phyloP scores from a whole-genome alignment of 2,888 invertebrate genomes.

The Tortricodes alternella region DNA sequence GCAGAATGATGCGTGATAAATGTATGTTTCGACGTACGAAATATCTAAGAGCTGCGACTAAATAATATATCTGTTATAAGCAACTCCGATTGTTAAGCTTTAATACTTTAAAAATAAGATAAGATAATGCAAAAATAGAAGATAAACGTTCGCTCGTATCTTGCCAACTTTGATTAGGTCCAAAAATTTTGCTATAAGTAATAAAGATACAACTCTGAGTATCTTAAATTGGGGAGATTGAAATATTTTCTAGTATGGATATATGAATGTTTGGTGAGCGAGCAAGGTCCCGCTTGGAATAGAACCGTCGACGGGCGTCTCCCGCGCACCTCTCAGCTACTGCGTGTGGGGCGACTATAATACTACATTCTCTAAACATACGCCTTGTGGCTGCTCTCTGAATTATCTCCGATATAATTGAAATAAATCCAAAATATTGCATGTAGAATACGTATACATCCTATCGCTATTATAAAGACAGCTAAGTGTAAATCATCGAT shows the following conservation, averaged over 20 bases:
- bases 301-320: slow-evolving; percentile 64
- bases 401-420: slow-evolving; percentile 51
- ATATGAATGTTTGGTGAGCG: slow-evolving; percentile 38
- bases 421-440: slow-evolving; percentile 22
- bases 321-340: slow-evolving; percentile 69
- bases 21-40: slow-evolving; percentile 27
- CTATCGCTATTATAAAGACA: too few species aligned
- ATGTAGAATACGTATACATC: too few species aligned
- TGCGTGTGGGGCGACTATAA: slow-evolving; percentile 79
- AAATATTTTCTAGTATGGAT: too few species aligned
- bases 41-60: background rate
- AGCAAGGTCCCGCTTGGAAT: slow-evolving; percentile 75
- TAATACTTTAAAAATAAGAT: too few species aligned
- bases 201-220: background rate
- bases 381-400: slow-evolving; percentile 59
- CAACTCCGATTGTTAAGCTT: too few species aligned
- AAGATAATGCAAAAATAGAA: too few species aligned
- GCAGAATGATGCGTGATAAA: slow-evolving; percentile 30
- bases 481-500: too few species aligned
- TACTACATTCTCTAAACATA: slow-evolving; percentile 61
- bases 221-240: too few species aligned
- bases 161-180: too few species aligned
- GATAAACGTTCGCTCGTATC: too few species aligned
- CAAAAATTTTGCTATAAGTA: too few species aligned
- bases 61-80: too few species aligned